Percentiles rank a stretch among this genome's conserved stretches.
Conservation (phyloP, 2,113 vertebrate species). For the Tichodroma muraria region DNA sequence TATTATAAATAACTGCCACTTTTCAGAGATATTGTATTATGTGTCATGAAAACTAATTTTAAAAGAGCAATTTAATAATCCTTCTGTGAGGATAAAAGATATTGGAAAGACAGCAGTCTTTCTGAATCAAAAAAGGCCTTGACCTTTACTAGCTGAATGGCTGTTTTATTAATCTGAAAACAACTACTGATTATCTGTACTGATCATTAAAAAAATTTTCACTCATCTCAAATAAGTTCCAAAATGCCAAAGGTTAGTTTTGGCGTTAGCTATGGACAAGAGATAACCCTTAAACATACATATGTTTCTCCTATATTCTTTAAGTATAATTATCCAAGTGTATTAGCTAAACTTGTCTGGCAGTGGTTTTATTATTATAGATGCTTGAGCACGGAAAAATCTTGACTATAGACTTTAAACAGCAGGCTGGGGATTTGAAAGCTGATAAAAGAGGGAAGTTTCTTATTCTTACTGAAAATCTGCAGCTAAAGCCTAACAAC, state of each 20-base stretch:
- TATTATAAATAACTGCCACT: not conserved
- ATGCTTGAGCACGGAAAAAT: not conserved
- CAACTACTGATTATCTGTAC: not conserved
- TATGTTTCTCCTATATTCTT: not conserved
- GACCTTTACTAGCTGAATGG: slow-evolving; percentile 45
- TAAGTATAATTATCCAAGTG: not conserved
- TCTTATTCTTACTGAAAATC: not conserved
- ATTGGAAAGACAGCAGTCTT: not conserved
- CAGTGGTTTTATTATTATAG: not conserved
- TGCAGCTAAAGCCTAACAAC: not conserved
- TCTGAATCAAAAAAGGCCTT: slow-evolving; percentile 14
- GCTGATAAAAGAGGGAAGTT: not conserved
- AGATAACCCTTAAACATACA: not conserved
- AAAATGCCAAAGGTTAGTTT: not conserved
- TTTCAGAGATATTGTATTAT: not conserved
- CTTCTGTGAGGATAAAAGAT: slow-evolving; percentile 9
- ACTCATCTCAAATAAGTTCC: not conserved
- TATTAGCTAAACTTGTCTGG: not conserved
- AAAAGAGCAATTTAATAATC: slow-evolving; percentile 11
- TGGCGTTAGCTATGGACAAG: not conserved
- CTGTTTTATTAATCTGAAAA: slow-evolving; percentile 29
- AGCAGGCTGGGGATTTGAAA: not conserved
- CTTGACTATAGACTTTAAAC: not conserved
- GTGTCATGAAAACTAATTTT: slow-evolving; percentile 23
- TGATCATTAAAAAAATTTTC: not conserved